Evolutionary conservation across 2,797 vertebrate genomes (phyloP), one percentile per base, ranked within the genome.

Genomic region (Enteromius radiatus): DNA sequence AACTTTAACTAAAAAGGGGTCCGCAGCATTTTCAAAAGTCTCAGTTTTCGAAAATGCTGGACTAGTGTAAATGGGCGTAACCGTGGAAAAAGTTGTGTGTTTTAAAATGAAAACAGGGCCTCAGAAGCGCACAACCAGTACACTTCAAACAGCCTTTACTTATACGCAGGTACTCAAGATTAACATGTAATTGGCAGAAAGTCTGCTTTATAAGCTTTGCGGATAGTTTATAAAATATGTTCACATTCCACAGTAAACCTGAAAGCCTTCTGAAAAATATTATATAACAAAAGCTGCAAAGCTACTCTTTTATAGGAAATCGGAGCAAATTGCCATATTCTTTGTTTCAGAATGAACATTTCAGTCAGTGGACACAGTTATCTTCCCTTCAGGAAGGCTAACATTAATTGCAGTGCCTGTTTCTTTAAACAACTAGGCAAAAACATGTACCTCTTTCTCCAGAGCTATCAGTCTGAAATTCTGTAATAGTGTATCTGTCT

Each of bases 401-500:
- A 61, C 38, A 36, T 38, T 81, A 78, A 82, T 26, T 23, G 78
- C 43, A 21, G 56, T 10, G 28, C 19, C 64, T 64, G 36, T 67
- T 63, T 67, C 80, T 87, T 84, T 77, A 84, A 83, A 77, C 45
- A 28, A 41, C 61, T 31, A 71, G 36, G 47, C 59, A 74, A 23
- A 87, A 80, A 65, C 63, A 38, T 81, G 61, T 43, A 63, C 75
- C 33, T 70, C 73, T 68, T 83, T 68, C 45, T 84, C 23, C 33
- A 71, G 59, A 76, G 36, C 77, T 65, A 74, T 82, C 84, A 64
- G 59, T 79, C 56, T 38, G 49, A 76, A 85, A 73, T 38, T 79
- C 74, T 52, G 23, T 81, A 84, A 85, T 76, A 63, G 56, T 77
- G 59, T 84, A 74, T 84, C 54, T 84, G 69, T 73, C 64, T 84